These are phyloP conservation scores for Solea solea DNA, from an alignment of 2,113 vertebrate genomes.

Conservation along the genomic window DNA sequence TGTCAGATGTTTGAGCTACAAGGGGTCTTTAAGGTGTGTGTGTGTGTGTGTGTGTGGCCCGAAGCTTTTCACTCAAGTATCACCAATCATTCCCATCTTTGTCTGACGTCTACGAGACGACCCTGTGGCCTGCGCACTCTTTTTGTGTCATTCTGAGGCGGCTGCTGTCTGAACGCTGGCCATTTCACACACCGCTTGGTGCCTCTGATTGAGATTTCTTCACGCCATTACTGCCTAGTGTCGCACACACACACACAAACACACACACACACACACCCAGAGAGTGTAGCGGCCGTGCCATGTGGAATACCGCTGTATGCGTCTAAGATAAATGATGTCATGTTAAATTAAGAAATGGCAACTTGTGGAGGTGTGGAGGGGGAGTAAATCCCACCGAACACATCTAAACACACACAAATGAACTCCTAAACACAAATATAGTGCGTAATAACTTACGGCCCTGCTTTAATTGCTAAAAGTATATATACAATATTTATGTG, in stretches of 20 bases:
- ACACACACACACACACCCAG: neutral
- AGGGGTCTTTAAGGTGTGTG: conserved; percentile 3
- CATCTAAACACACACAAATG: no score
- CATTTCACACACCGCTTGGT: conserved; percentile 66
- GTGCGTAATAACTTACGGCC: no score
- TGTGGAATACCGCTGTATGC: conserved; percentile 9
- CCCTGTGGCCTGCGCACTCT: no score
- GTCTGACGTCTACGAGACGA: conserved; percentile 18
- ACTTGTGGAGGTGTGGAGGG: neutral
- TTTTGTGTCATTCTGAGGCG: conserved; percentile 59
- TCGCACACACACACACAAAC: neutral
- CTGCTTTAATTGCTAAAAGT: no score
- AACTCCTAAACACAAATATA: no score
- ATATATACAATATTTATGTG: no score
- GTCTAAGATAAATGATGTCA: conserved; percentile 2
- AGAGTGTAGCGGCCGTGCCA: neutral
- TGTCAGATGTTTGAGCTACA: neutral
- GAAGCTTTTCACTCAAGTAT: conserved; percentile 19
- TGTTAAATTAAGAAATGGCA: conserved; percentile 15
- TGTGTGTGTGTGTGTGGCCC: neutral
- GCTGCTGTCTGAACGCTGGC: conserved; percentile 53
- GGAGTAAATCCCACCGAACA: no score
- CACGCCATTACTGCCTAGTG: conserved; percentile 45
- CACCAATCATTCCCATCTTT: neutral
- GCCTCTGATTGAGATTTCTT: conserved; percentile 61